Evolutionary conservation across 2,113 vertebrate genomes (phyloP), one percentile per base, ranked within the genome.

Genomic region (Phalacrocorax aristotelis): DNA sequence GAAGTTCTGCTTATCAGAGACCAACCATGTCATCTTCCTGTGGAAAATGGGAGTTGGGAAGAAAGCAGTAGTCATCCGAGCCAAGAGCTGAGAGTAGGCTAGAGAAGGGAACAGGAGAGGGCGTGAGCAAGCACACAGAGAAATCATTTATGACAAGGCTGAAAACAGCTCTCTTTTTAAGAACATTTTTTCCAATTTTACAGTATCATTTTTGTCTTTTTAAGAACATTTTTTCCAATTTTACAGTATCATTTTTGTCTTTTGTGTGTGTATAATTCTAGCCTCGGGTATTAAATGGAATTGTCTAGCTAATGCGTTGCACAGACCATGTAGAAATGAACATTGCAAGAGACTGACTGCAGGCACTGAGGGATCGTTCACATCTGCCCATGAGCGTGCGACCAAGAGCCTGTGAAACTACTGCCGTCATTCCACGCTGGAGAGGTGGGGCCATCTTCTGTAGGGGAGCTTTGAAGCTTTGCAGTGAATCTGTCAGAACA

Each of bases 31-130:
- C 95, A 83, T 79, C 91, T 88, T 87, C 85, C 89, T 78, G 79
- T 60, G 91, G 94, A 86, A 96, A 95, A 93, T 2, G 65, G 89
- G 91, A 93, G 69, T 4, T 81, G 87, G 78, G 91, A 74, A 91
- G 87, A 48, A 52, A 87, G 78, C 2, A 54, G 71, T 8, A 65
- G 55, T 25, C 84, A n/a, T 40, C 81, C 25, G 69, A 94, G 95
- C 90, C 87, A 94, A 65, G 83, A 94, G 84, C 90, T 26, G 30
- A 52, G 72, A 78, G 69, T 21, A 74, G 80, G 89, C 83, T 93
- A 23, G 83, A 72, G 95, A 91, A 79, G 92, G 92, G 95, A 95
- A 97, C 62, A 36, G 96, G 90, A 94, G 95, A 97, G 93, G 88
- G 95, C 46, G n/a, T 93, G 82, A 97, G 93, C 90, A 95, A 93